phyloP scores from a whole-genome alignment of 1,140 invertebrate species.

The Atta texana region DNA sequence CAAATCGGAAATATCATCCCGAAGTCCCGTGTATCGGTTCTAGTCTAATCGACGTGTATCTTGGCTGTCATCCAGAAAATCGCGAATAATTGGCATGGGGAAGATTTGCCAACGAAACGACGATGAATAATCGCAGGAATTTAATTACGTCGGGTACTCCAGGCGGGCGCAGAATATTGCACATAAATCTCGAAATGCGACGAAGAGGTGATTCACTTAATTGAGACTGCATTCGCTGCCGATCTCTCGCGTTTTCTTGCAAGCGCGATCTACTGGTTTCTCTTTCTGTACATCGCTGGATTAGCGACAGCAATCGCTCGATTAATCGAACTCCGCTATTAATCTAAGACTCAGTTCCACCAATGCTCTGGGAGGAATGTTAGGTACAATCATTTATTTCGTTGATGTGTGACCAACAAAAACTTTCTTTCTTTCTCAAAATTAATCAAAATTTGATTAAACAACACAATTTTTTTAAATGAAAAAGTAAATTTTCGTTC shows the following conservation, averaged over 20 bases:
- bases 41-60: conserved; percentile 20
- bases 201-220: conserved; percentile 58
- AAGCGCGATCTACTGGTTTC: not conserved
- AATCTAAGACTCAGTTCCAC: not conserved
- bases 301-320: not conserved
- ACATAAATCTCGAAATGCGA: conserved; percentile 56
- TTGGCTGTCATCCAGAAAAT: conserved; percentile 44
- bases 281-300: not conserved
- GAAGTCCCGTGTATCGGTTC: not conserved
- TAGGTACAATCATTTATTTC: too few relatives aligned
- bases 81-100: not conserved
- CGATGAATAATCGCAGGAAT: conserved; percentile 67
- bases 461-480: too few relatives aligned
- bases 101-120: conserved; percentile 5
- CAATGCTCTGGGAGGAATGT: too few relatives aligned
- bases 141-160: conserved; percentile 42
- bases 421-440: too few relatives aligned
- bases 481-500: too few relatives aligned
- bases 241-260: not conserved
- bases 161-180: not conserved
- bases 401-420: too few relatives aligned
- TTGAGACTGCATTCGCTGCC: conserved; percentile 55
- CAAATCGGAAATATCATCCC: conserved; percentile 16
- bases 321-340: conserved; percentile 24
- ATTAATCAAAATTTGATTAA: too few relatives aligned